A percentile compares a stretch with the other conserved stretches of the same genome.
phyloP scores from a whole-genome alignment of 2,888 invertebrate genomes.

The Epinotia demarniana region DNA sequence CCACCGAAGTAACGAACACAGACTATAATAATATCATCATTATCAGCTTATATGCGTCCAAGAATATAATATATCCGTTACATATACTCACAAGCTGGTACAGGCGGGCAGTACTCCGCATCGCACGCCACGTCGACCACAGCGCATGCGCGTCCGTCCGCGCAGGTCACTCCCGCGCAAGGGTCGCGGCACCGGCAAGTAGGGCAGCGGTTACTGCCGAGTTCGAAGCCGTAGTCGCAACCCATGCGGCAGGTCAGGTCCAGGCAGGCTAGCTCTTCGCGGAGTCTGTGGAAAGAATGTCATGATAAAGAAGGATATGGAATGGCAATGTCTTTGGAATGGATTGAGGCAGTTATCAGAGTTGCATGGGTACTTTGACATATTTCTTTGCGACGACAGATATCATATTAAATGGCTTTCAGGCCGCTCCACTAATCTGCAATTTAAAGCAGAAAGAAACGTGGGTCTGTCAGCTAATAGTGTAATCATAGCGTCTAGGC shows the following conservation, averaged over 20 bases:
- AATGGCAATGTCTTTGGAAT: background rate
- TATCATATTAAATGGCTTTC: too few relatives aligned
- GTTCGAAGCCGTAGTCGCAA: conserved; percentile 92
- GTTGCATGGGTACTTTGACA: too few relatives aligned
- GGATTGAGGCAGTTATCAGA: too few relatives aligned
- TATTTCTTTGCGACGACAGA: too few relatives aligned
- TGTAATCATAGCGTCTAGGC: too few relatives aligned
- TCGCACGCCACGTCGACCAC: conserved; percentile 94
- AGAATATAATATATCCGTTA: too few relatives aligned
- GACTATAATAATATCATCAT: too few relatives aligned
- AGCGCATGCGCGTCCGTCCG: conserved; percentile 89
- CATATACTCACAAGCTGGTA: conserved; percentile 88
- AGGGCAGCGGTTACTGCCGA: conserved; percentile 90
- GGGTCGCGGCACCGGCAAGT: conserved; percentile 93
- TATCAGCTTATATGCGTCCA: too few relatives aligned
- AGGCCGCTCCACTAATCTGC: too few relatives aligned
- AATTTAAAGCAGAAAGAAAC: too few relatives aligned
- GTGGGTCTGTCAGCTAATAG: too few relatives aligned
- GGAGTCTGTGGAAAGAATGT: conserved; percentile 67
- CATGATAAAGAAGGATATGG: background rate
- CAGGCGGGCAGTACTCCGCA: conserved; percentile 93
- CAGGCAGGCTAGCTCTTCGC: conserved; percentile 87
- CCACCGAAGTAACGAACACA: too few relatives aligned
- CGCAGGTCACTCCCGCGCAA: conserved; percentile 88
- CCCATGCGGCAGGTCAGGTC: conserved; percentile 92